These are phyloP conservation scores for Scaptomyza pallida DNA, from an alignment of 1,140 invertebrate genomes.

Conservation along the genomic window DNA sequence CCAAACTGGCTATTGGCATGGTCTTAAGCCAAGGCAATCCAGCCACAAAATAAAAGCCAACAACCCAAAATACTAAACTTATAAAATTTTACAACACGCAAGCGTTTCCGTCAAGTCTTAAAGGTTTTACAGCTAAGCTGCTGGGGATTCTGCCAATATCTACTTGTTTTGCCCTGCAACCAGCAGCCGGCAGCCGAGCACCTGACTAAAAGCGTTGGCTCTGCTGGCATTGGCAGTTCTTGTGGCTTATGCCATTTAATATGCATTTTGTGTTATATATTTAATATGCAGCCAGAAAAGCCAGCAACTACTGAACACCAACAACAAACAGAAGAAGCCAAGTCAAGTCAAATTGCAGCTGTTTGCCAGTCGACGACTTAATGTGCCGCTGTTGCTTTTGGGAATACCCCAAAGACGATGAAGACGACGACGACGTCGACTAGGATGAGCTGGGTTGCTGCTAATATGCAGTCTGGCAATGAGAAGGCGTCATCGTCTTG, in stretches of 20 bases:
- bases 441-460: slow-evolving; percentile 25
- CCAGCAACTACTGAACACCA: slow-evolving; percentile 19
- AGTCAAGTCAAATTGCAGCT: slow-evolving; percentile 71
- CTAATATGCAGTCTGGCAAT: slow-evolving; percentile 51
- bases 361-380: slow-evolving; percentile 67
- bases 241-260: slow-evolving; percentile 82
- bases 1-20: no score
- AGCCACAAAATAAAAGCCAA: slow-evolving; percentile 56
- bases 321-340: slow-evolving; percentile 53
- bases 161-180: slow-evolving; percentile 18
- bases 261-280: slow-evolving; percentile 83
- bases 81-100: slow-evolving; percentile 77
- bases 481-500: slow-evolving; percentile 19
- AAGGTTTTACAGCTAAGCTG: slow-evolving; percentile 77
- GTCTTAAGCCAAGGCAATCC: slow-evolving; percentile 13
- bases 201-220: slow-evolving; percentile 17
- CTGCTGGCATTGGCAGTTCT: slow-evolving; percentile 46
- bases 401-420: slow-evolving; percentile 54
- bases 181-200: slow-evolving; percentile 12
- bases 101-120: slow-evolving; percentile 74
- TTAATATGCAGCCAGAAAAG: slow-evolving; percentile 74
- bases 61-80: slow-evolving; percentile 63
- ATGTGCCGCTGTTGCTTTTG: slow-evolving; percentile 68
- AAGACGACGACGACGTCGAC: slow-evolving; percentile 24
- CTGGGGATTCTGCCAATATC: slow-evolving; percentile 40